These are phyloP conservation scores for Drosophila silvestris DNA, from an alignment of 2,888 invertebrate species.

Conservation along the genomic window DNA sequence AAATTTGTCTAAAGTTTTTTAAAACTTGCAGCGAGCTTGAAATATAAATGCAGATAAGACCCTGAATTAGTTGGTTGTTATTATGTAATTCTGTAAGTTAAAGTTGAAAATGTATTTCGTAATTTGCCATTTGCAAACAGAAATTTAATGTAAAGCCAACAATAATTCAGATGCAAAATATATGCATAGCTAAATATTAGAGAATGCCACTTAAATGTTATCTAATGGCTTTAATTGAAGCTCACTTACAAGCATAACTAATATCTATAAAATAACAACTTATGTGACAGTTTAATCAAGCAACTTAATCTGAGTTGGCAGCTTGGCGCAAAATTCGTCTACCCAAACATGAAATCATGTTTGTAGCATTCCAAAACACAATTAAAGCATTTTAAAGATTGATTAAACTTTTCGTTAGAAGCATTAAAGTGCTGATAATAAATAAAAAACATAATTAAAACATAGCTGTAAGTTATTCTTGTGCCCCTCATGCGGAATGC, in stretches of 20 bases:
- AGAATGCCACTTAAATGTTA: background rate
- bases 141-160: background rate
- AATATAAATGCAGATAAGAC: constrained; percentile 28
- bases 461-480: constrained; percentile 3
- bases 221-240: background rate
- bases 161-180: background rate
- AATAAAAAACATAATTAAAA: constrained; percentile 2
- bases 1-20: constrained; percentile 45
- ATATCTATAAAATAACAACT: background rate
- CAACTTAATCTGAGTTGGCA: background rate
- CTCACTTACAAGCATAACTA: background rate
- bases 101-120: background rate
- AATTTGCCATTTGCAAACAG: background rate
- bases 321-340: background rate
- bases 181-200: background rate
- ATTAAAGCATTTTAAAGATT: background rate
- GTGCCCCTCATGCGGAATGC: constrained; percentile 8
- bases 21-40: constrained; percentile 23
- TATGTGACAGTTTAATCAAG: background rate
- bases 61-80: background rate
- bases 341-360: background rate
- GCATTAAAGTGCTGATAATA: background rate
- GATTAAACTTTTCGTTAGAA: background rate
- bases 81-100: constrained; percentile 10
- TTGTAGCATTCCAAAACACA: background rate